Percentiles rank a stretch among this genome's conserved stretches.
Evolutionary conservation across 2,113 vertebrate genomes (phyloP).

Genomic region (Piliocolobus tephrosceles): DNA sequence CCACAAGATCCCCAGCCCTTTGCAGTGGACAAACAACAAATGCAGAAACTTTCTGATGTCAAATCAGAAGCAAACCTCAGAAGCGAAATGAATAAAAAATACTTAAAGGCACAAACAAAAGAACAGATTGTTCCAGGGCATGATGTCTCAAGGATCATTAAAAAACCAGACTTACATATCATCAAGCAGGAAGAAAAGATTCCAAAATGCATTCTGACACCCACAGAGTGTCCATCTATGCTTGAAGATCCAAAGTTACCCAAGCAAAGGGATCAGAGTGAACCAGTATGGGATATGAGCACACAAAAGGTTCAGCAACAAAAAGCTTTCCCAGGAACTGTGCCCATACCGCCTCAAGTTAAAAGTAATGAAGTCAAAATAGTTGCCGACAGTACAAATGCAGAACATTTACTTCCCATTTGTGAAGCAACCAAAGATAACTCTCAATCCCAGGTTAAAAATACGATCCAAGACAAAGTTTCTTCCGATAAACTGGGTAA

Average conservation of each 20-base stretch:
- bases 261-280: too few relatives aligned
- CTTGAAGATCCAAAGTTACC: not conserved
- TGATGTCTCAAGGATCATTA: not conserved
- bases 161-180: not conserved
- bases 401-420: not conserved
- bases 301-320: not conserved
- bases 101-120: not conserved
- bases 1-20: not conserved
- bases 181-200: not conserved
- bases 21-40: not conserved
- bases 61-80: not conserved
- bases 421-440: constrained; percentile 13
- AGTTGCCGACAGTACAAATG: not conserved
- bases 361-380: not conserved
- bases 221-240: not conserved
- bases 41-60: not conserved
- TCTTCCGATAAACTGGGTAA: not conserved
- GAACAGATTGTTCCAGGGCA: not conserved
- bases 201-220: not conserved
- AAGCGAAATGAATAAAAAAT: not conserved
- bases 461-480: not conserved
- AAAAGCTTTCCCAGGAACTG: not conserved
- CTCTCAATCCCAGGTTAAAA: constrained; percentile 5
- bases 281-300: not conserved
- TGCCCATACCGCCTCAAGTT: not conserved